Evolutionary conservation across 2,797 vertebrate species (phyloP), one percentile per base, ranked within the genome.

Genomic region (Phaenicophaeus curvirostris): DNA sequence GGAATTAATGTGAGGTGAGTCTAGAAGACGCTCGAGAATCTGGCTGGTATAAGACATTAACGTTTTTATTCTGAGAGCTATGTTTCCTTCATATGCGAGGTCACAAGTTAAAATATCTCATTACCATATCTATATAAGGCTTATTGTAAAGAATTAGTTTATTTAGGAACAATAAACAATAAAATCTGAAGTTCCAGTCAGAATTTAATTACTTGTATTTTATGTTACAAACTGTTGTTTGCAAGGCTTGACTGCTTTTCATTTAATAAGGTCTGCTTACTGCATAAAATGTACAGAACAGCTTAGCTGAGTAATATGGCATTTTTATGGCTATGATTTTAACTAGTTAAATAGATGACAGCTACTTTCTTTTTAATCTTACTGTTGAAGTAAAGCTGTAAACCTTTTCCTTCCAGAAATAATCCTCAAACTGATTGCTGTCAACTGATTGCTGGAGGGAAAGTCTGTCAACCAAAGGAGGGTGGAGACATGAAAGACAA

Each of bases 261-360:
- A 51, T 62, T 89, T 72, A 58, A 71, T 58, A 69, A 76, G 14
- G 18, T 50, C 65, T 91, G 25, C 28, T 66, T 53, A 33, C 51
- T 27, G 24, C 20, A 72, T 51, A 68, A 89, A 93, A 78, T 28
- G 21, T 59, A 85, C 31, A 81, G 65, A 93, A 74, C 30, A 69
- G 48, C 19, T 95, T 83, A 89, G 57, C 13, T 89, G 73, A 72
- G 35, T 80, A 91, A 92, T 62, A 81, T 3, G 15, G 61, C 18
- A 71, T 87, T 92, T 95, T 87, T 80, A 55, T 35, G 51, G 61
- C 68, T 71, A 81, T 75, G 76, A 85, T 83, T 95, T 95, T 93
- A 92, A 93, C 87, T 77, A 87, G 68, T 92, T 92, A 94, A 93
- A 95, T 13, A 83, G 54, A 94, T 91, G 93, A 93, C 93, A 95